Conservation (phyloP, 2,888 invertebrate species). For the Limenitis arthemis region DNA sequence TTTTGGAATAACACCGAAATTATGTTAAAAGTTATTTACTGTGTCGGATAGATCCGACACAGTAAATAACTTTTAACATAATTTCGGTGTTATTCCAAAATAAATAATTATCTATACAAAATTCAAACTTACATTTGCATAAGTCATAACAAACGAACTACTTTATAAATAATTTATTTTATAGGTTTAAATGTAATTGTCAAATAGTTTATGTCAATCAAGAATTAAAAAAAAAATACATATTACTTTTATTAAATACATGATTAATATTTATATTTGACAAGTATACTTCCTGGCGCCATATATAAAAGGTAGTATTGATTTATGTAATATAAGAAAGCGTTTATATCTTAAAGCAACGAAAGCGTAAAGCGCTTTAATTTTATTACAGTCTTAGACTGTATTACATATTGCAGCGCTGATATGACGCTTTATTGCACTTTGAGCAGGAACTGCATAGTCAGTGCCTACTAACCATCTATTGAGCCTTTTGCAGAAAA, state of each 20-base stretch:
- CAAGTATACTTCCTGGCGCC: conserved; percentile 2
- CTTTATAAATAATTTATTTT: too few species aligned
- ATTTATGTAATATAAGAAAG: conserved; percentile 29
- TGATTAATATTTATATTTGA: background rate
- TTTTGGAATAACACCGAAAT: background rate
- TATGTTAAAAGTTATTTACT: background rate
- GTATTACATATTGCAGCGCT: background rate
- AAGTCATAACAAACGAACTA: too few species aligned
- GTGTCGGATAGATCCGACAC: background rate
- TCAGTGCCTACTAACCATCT: conserved; percentile 18
- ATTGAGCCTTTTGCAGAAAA: conserved; percentile 38
- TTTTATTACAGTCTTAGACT: background rate
- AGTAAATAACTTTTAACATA: background rate
- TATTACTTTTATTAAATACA: background rate
- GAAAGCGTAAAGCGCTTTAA: background rate
- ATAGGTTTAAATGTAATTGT: too few species aligned
- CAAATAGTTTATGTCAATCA: too few species aligned
- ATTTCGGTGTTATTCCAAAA: background rate
- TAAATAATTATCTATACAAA: background rate
- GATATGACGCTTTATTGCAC: conserved; percentile 10
- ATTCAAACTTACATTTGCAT: too few species aligned
- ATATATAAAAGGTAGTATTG: conserved; percentile 27
- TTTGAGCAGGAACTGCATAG: conserved; percentile 9
- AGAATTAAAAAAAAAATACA: too few species aligned
- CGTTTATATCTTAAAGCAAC: background rate